Evolutionary conservation across 2,888 invertebrate species (phyloP), one percentile per base, ranked within the genome.

Genomic region (Drosophila yooni): DNA sequence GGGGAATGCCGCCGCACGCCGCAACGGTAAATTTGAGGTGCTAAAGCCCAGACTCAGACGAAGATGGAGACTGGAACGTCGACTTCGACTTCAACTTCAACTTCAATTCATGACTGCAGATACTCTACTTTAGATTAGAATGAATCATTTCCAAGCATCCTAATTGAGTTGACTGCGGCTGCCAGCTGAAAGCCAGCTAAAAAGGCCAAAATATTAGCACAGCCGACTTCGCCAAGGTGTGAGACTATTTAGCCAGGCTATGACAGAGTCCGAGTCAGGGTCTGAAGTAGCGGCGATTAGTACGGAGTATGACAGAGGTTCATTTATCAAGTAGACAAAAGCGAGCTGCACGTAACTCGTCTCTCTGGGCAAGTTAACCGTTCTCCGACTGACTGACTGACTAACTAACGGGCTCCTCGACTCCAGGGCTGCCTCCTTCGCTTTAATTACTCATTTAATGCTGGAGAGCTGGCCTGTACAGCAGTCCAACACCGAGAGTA

Each of bases 71-170:
- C 38, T n/a, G 11, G 21, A 29, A 40, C 38, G n/a, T 27, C 46
- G 53, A 56, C 86, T 59, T n/a, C 21, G 60, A 70, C 88, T 86
- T 88, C 75, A 52, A 71, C 48, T 58, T 59, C 53, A 56, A 72
- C 70, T 46, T 59, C 62, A 68, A 79, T 87, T 89, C 89, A 86
- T 86, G 85, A 89, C 85, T 84, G 74, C 72, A 87, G 85, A 86
- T 86, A 89, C 89, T 80, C 85, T 89, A 86, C 85, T 89, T 73
- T 68, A 89, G 85, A 86, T 86, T 87, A 89, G 85, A 86, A 87
- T 89, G 85, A 86, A 86, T 89, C 89, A 86, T 89, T 86, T 82
- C 61, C 88, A 75, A 75, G 88, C 85, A 89, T 86, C 89, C 85
- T 86, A 86, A 86, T 86, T 86, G 89, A 89, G 89, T 86, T 87